Conservation (phyloP, 2,113 vertebrate genomes). For the Cavia porcellus region DNA sequence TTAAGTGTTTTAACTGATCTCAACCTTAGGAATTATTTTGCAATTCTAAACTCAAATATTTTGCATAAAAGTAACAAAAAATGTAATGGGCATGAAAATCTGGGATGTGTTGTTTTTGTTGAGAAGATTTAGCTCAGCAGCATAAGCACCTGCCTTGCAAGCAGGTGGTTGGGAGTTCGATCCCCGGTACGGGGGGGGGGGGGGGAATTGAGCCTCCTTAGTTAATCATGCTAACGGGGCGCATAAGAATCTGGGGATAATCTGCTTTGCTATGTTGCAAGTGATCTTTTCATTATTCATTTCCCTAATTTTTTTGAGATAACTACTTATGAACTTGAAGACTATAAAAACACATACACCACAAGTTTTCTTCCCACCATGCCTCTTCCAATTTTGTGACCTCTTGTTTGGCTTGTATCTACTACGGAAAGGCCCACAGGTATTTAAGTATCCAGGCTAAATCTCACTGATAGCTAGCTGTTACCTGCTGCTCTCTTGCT, state of each 20-base stretch:
- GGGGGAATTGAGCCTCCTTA: background rate
- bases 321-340: background rate
- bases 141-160: too few species aligned
- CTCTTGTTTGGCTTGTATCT: background rate
- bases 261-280: background rate
- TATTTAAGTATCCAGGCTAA: background rate
- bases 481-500: background rate
- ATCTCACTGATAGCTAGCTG: background rate
- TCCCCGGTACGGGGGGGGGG: too few species aligned
- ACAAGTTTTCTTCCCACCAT: background rate
- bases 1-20: background rate
- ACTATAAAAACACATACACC: background rate
- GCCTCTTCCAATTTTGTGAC: background rate
- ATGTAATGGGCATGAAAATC: background rate
- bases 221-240: background rate
- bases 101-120: background rate
- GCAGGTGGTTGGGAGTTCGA: too few species aligned
- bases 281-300: background rate
- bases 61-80: background rate
- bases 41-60: constrained; percentile 38
- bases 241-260: background rate
- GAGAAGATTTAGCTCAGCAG: background rate
- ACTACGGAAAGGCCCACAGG: background rate
- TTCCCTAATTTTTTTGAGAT: background rate
- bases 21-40: background rate